phyloP scores from a whole-genome alignment of 2,113 vertebrate species.

The Phocoena phocoena region DNA sequence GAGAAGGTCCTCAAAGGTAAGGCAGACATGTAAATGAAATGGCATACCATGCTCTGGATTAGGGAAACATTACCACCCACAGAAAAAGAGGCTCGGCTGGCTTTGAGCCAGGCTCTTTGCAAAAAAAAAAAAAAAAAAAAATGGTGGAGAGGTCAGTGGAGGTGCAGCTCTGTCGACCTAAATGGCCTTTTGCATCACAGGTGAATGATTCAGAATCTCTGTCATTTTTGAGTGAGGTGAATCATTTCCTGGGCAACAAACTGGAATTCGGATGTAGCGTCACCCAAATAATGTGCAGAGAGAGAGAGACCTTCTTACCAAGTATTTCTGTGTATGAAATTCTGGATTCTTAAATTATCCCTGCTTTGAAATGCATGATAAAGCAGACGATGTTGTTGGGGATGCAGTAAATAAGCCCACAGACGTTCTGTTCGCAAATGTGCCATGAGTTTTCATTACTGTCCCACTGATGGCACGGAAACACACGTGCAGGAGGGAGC shows the following conservation, averaged over 20 bases:
- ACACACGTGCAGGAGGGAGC: conserved; percentile 73
- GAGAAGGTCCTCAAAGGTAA: conserved; percentile 90
- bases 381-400: conserved; percentile 84
- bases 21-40: neutral
- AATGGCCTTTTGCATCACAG: conserved; percentile 50
- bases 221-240: conserved; percentile 66
- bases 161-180: conserved; percentile 43
- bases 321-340: conserved; percentile 77
- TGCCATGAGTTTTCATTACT: conserved; percentile 81
- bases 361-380: conserved; percentile 80
- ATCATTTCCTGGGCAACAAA: conserved; percentile 59
- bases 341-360: conserved; percentile 79
- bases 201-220: conserved; percentile 38
- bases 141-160: conserved; percentile 51
- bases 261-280: conserved; percentile 10
- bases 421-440: conserved; percentile 83
- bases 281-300: conserved; percentile 49
- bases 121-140: neutral
- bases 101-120: conserved; percentile 56
- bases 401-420: conserved; percentile 83
- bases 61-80: neutral
- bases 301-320: conserved; percentile 64
- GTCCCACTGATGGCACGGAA: conserved; percentile 81
- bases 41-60: fast-evolving
- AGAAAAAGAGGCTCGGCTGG: neutral